Percentiles rank a stretch among this genome's conserved stretches.
phyloP scores from a whole-genome alignment of 2,888 invertebrate species.

The Drosophila sordidula region DNA sequence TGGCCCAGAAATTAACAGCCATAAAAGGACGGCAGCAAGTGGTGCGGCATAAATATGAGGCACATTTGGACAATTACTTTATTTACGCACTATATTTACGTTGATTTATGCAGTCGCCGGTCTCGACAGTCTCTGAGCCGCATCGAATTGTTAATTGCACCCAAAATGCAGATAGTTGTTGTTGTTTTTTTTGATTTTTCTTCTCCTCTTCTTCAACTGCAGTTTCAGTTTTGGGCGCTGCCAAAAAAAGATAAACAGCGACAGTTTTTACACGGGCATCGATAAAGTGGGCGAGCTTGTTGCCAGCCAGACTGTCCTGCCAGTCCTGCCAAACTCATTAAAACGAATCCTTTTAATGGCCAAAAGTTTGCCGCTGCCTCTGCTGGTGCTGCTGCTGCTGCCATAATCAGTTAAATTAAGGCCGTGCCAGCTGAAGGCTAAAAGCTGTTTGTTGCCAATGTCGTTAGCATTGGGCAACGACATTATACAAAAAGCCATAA shows the following conservation, averaged over 20 bases:
- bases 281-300: constrained; percentile 54
- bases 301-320: constrained; percentile 44
- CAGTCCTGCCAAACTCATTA: constrained; percentile 75
- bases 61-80: constrained; percentile 76
- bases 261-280: constrained; percentile 65
- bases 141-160: constrained; percentile 73
- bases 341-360: constrained; percentile 80
- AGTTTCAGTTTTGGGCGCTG: constrained; percentile 42
- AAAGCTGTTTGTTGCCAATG: constrained; percentile 67
- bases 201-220: constrained; percentile 12
- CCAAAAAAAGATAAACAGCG: constrained; percentile 71
- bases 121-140: constrained; percentile 1
- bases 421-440: constrained; percentile 71
- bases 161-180: constrained; percentile 68
- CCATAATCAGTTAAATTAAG: constrained; percentile 78
- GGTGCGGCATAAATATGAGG: constrained; percentile 45
- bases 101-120: constrained; percentile 74
- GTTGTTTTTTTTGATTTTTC: background rate
- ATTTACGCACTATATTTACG: constrained; percentile 73
- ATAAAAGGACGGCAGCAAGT: constrained; percentile 38
- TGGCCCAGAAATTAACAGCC: constrained; percentile 71
- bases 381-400: constrained; percentile 50
- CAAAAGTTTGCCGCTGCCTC: constrained; percentile 65
- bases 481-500: constrained; percentile 47
- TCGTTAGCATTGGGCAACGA: constrained; percentile 64